phyloP scores from a whole-genome alignment of 2,888 invertebrate genomes.

The Buathra laborator region DNA sequence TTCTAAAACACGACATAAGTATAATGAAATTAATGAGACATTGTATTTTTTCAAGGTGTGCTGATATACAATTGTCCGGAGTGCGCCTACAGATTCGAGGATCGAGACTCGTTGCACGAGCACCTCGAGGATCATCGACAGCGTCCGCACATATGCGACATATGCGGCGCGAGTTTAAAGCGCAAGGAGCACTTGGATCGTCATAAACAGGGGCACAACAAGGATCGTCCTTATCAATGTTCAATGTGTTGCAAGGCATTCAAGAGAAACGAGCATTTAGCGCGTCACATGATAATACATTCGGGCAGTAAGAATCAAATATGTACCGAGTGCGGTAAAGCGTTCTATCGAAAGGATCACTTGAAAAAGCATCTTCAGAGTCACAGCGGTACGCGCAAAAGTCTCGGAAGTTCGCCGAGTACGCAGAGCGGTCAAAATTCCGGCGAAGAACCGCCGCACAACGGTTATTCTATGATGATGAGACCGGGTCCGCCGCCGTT shows the following conservation, averaged over 20 bases:
- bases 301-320: constrained; percentile 94
- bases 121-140: constrained; percentile 92
- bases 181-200: constrained; percentile 92
- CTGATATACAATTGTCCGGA: constrained; percentile 82
- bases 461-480: constrained; percentile 81
- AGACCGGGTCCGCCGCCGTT: constrained; percentile 82
- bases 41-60: constrained; percentile 76
- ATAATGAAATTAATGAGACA: not conserved
- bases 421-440: constrained; percentile 82
- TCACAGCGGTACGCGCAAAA: constrained; percentile 90
- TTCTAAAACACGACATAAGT: no score
- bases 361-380: constrained; percentile 92
- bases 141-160: constrained; percentile 91
- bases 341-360: constrained; percentile 93
- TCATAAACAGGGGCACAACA: constrained; percentile 93
- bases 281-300: constrained; percentile 93
- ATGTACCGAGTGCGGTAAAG: constrained; percentile 92
- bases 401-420: constrained; percentile 84
- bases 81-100: constrained; percentile 82
- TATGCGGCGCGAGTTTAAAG: constrained; percentile 92
- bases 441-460: constrained; percentile 77
- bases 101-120: constrained; percentile 86
- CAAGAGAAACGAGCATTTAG: constrained; percentile 93
- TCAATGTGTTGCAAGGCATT: constrained; percentile 92
- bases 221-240: constrained; percentile 93